These are phyloP conservation scores for Elanoides forficatus DNA, from an alignment of 2,113 vertebrate genomes.

Conservation along the genomic window DNA sequence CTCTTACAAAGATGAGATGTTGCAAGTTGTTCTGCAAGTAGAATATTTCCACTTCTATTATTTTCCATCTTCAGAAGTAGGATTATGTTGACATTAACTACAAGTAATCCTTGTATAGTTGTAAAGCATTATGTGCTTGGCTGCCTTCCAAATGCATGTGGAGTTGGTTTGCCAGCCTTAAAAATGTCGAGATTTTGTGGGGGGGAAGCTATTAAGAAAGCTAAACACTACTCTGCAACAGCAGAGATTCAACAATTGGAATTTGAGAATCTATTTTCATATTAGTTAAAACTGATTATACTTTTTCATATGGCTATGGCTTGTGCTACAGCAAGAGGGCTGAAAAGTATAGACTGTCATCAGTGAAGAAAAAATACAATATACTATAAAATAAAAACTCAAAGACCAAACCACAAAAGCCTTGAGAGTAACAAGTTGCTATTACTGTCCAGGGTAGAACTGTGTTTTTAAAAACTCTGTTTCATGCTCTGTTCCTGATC, in stretches of 20 bases:
- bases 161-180: not conserved
- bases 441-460: not conserved
- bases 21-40: not conserved
- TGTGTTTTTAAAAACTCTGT: not conserved
- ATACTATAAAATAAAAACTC: not conserved
- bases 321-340: not conserved
- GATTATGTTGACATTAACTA: not conserved
- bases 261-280: not conserved
- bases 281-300: not conserved
- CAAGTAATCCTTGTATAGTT: not conserved
- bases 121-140: not conserved
- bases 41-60: not conserved
- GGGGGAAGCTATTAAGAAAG: not conserved
- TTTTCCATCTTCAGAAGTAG: not conserved
- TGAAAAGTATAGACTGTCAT: not conserved
- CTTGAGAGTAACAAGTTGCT: not conserved
- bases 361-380: not conserved
- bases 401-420: not conserved
- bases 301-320: not conserved
- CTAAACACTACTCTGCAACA: not conserved
- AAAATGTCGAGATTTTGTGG: accelerated
- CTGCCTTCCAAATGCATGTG: not conserved
- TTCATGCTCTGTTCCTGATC: not conserved
- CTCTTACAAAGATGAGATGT: not conserved
- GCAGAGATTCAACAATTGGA: not conserved